Conservation (phyloP, 2,888 invertebrate species). For the Athalia cordata region DNA sequence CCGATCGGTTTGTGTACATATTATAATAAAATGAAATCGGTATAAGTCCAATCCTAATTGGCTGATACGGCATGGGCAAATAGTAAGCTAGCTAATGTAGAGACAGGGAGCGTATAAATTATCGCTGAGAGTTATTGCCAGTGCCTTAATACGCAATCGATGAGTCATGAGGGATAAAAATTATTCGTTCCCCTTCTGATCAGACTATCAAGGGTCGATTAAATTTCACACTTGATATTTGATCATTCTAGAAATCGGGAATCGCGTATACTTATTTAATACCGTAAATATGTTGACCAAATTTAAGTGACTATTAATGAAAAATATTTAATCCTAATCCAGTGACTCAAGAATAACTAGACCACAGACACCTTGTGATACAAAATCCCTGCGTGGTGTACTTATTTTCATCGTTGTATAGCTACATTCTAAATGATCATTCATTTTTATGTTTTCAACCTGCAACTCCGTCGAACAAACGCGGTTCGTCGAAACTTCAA, state of each 20-base stretch:
- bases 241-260: constrained; percentile 1
- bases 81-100: not conserved
- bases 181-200: not conserved
- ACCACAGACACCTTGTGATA: not conserved
- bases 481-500: too few relatives aligned
- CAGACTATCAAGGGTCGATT: not conserved
- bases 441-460: not conserved
- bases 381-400: constrained; percentile 12
- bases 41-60: constrained; percentile 10
- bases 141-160: constrained; percentile 33
- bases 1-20: constrained; percentile 8
- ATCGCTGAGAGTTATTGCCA: constrained; percentile 28
- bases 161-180: constrained; percentile 9
- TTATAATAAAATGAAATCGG: not conserved
- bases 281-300: not conserved
- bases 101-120: not conserved
- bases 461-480: not conserved
- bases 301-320: not conserved
- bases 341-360: not conserved
- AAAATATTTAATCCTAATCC: constrained; percentile 7
- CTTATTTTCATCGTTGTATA: constrained; percentile 15
- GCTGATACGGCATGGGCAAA: not conserved
- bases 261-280: not conserved
- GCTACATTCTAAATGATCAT: constrained; percentile 5
- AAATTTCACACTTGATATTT: constrained; percentile 18